These are phyloP conservation scores for Craniophora ligustri DNA, from an alignment of 2,888 invertebrate genomes.

Conservation along the genomic window DNA sequence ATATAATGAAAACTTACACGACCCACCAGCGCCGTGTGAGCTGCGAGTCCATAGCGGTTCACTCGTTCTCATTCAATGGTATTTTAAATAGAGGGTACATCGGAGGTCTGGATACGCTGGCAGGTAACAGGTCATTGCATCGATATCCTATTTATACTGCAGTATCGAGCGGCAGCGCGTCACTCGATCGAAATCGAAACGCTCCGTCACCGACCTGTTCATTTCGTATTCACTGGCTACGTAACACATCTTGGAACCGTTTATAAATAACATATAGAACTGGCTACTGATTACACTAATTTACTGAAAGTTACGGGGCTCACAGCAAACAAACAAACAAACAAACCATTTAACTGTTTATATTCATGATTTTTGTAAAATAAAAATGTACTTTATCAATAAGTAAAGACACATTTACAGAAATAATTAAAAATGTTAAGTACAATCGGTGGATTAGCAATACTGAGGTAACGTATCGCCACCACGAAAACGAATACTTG, in stretches of 20 bases:
- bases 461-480: background rate
- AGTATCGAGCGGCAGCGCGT: slow-evolving; percentile 58
- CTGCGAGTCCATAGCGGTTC: background rate
- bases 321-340: slow-evolving; percentile 8
- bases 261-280: background rate
- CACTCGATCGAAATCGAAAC: slow-evolving; percentile 3
- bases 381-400: no score
- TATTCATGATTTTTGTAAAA: no score
- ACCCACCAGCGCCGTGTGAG: slow-evolving; percentile 12
- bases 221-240: background rate
- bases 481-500: background rate
- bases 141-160: slow-evolving; percentile 70
- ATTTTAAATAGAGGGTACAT: background rate
- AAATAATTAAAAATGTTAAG: background rate
- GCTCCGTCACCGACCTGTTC: background rate
- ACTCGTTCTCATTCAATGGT: slow-evolving; percentile 1
- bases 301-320: background rate
- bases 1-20: slow-evolving; percentile 28
- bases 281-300: slow-evolving; percentile 4
- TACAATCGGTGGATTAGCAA: background rate
- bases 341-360: slow-evolving; percentile 8
- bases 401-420: no score
- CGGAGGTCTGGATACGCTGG: slow-evolving; percentile 23
- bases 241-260: background rate
- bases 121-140: slow-evolving; percentile 57